phyloP scores from a whole-genome alignment of 53 echinoderm and acorn worm species.

The Patiria pectinifera region DNA sequence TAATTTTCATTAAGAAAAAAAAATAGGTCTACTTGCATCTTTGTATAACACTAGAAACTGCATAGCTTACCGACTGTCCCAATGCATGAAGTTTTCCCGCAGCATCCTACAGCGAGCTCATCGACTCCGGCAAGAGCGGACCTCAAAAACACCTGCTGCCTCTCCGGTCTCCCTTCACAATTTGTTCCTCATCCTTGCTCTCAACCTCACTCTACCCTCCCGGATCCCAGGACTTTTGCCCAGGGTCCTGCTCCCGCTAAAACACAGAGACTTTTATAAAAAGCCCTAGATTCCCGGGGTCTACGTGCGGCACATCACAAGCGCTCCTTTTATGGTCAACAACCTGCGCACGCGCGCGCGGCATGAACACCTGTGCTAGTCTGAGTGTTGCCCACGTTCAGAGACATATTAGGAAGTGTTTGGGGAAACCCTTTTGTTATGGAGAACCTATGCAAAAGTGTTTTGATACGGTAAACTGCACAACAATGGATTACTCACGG shows the following conservation, averaged over 20 bases:
- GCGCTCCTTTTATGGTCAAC: not conserved
- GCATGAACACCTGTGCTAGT: not conserved
- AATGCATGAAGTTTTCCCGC: not conserved
- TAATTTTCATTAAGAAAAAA: too few relatives aligned
- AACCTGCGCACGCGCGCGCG: not conserved
- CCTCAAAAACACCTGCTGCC: not conserved
- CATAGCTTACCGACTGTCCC: not conserved
- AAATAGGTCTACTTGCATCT: not conserved
- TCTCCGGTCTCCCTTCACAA: not conserved
- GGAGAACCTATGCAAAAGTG: not conserved
- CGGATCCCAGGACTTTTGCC: too few relatives aligned
- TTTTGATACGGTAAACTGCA: not conserved
- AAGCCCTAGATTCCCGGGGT: not conserved
- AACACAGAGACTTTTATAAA: not conserved
- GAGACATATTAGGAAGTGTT: not conserved
- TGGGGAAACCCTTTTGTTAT: not conserved
- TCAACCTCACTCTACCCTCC: not conserved
- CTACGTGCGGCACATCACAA: not conserved
- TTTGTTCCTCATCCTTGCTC: not conserved
- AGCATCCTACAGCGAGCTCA: not conserved
- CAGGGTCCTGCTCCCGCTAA: too few relatives aligned
- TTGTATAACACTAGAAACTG: not conserved
- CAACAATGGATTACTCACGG: not conserved
- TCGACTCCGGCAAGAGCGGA: not conserved
- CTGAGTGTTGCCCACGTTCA: not conserved